Evolutionary conservation across 2,888 invertebrate genomes (phyloP).

Genomic region (Xanthia togata): DNA sequence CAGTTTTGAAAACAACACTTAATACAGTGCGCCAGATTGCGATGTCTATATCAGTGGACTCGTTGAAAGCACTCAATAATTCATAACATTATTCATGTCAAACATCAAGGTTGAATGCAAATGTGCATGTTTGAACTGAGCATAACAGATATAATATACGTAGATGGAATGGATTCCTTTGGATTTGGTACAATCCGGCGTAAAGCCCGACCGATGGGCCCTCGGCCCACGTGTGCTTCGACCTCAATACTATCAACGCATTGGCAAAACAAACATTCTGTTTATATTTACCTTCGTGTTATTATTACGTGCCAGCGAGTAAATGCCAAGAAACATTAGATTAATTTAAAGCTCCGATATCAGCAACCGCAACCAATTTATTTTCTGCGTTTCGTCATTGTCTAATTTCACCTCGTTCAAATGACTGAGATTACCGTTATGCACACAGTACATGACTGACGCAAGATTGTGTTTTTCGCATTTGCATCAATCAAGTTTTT

Average conservation of each 20-base stretch:
- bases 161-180: conserved; percentile 56
- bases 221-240: conserved; percentile 60
- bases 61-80: conserved; percentile 79
- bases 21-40: conserved; percentile 41
- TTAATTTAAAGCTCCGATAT: conserved; percentile 49
- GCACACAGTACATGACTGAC: conserved; percentile 55
- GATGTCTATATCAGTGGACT: conserved; percentile 57
- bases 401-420: conserved; percentile 38
- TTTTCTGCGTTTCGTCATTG: conserved; percentile 54
- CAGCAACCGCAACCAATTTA: conserved; percentile 52
- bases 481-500: conserved; percentile 53
- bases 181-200: conserved; percentile 56
- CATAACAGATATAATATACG: conserved; percentile 48
- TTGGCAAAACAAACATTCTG: conserved; percentile 67
- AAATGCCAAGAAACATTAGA: conserved; percentile 74
- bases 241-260: conserved; percentile 66
- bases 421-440: conserved; percentile 47
- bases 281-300: conserved; percentile 74
- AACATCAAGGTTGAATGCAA: conserved; percentile 80
- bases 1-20: conserved; percentile 58
- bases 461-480: conserved; percentile 32
- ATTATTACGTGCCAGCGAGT: conserved; percentile 67
- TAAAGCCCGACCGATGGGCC: conserved; percentile 48
- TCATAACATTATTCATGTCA: conserved; percentile 76
- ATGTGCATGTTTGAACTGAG: conserved; percentile 69